Evolutionary conservation across 2,797 vertebrate species (phyloP), one percentile per base, ranked within the genome.

Genomic region (Phyllotis vaccarum): DNA sequence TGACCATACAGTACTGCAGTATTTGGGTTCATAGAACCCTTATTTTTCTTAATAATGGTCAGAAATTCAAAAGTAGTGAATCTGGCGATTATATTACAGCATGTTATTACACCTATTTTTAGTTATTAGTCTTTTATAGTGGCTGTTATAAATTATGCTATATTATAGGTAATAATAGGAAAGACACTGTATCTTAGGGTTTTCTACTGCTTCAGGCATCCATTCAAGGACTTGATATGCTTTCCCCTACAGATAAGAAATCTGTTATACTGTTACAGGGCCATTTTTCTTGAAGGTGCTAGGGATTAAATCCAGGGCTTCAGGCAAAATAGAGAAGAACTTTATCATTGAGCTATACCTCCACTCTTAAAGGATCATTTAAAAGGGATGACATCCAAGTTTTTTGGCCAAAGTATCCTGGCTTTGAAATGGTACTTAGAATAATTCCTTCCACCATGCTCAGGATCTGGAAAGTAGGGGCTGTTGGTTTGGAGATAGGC

Each of bases 401-500:
- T 88, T 27, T 66, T 81, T 56, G 19, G 62, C 21, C 90, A 60
- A n/a, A 93, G 46, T 85, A 34, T 13, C 43, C 21, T 94, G 24
- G 80, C 46, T 96, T 96, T 16, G 60, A 80, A 95, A 72, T 24
- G 76, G 37, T 46, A 92, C 46, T 60, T 64, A 89, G 83, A 40
- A 37, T 22, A 83, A 37, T 96, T 89, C 27, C 79, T 13, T 80
- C 62, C 43, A 86, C 56, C 8, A 78, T 24, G 31, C 60, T 88
- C 79, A 34, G 24, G n/a, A 52, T 52, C 81, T 94, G 64, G 58
- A 90, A 89, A 7, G 22, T 14, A n/a, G 66, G 40, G 64, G 46
- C 91, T 78, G 29, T 11, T 46, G 10, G 49, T 78, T 81, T 94
- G 60, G 88, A 87, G 24, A 66, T 40, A 79, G 75, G 27, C 31